phyloP scores from a whole-genome alignment of 2,888 invertebrate genomes.

The Parochlus steinenii region DNA sequence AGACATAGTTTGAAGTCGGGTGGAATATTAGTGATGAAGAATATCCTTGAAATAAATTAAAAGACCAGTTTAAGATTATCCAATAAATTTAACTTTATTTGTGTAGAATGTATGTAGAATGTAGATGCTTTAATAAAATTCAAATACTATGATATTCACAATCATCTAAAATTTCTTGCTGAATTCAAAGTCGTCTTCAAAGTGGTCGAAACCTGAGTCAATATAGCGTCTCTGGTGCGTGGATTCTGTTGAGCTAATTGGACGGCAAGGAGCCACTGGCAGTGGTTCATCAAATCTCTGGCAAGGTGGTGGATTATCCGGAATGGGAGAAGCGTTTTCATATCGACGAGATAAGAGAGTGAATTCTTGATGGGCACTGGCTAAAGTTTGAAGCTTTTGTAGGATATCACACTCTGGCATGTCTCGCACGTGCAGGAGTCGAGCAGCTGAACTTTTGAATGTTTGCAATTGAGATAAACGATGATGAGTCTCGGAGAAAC shows the following conservation, averaged over 20 bases:
- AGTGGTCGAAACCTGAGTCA: constrained; percentile 15
- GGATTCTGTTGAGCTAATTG: constrained; percentile 20
- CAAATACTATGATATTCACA: constrained; percentile 3
- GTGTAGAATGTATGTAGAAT: constrained; percentile 7
- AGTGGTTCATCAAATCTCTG: constrained; percentile 24
- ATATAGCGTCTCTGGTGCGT: constrained; percentile 11
- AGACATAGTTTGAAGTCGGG: no score
- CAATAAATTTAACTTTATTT: no score
- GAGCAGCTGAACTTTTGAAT: constrained; percentile 57
- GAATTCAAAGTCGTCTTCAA: constrained; percentile 25
- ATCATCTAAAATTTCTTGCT: constrained; percentile 22
- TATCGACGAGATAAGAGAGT: constrained; percentile 64
- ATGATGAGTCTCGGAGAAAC: constrained; percentile 53
- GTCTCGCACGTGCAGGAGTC: constrained; percentile 53
- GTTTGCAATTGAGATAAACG: constrained; percentile 62
- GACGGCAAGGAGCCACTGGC: constrained; percentile 23
- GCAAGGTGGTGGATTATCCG: constrained; percentile 26
- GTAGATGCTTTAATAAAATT: constrained; percentile 9
- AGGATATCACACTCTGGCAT: constrained; percentile 62
- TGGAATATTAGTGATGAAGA: no score
- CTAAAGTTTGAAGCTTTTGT: constrained; percentile 62
- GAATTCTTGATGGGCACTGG: constrained; percentile 76
- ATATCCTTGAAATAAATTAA: no score
- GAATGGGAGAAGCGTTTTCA: constrained; percentile 32
- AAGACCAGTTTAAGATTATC: no score